These are phyloP conservation scores for Pipra filicauda DNA, from an alignment of 2,113 vertebrate genomes.

Conservation along the genomic window DNA sequence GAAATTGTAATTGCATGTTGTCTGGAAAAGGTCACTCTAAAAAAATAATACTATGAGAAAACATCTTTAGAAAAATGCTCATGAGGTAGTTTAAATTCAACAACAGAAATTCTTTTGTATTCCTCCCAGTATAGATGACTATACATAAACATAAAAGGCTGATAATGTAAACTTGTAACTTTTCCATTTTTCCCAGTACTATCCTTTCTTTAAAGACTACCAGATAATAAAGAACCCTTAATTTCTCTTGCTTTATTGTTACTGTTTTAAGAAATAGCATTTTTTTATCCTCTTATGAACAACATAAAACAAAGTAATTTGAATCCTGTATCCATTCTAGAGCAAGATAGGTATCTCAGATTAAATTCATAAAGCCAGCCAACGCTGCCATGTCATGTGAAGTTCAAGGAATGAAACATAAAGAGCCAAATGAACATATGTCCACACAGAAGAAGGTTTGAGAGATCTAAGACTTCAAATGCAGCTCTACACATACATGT, in stretches of 20 bases:
- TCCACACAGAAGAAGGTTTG: background rate
- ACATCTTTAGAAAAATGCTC: background rate
- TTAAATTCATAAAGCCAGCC: background rate
- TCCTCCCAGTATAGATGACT: background rate
- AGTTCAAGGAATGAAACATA: background rate
- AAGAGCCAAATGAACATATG: background rate
- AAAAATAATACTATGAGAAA: background rate
- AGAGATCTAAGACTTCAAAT: background rate
- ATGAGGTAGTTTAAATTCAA: background rate
- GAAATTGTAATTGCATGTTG: background rate
- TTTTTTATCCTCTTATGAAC: background rate
- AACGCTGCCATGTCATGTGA: background rate
- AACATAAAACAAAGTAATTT: background rate
- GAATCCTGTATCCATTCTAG: background rate
- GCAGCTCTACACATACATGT: background rate
- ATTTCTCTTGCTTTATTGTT: background rate
- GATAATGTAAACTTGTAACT: background rate
- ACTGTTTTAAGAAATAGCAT: background rate
- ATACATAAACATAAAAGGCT: background rate
- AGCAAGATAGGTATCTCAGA: background rate
- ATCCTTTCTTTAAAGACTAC: background rate
- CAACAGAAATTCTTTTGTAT: background rate
- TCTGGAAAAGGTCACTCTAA: background rate
- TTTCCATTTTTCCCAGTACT: background rate
- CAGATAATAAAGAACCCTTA: background rate